Conservation (phyloP, 2,797 vertebrate species). For the Ctenopoma multispine region DNA sequence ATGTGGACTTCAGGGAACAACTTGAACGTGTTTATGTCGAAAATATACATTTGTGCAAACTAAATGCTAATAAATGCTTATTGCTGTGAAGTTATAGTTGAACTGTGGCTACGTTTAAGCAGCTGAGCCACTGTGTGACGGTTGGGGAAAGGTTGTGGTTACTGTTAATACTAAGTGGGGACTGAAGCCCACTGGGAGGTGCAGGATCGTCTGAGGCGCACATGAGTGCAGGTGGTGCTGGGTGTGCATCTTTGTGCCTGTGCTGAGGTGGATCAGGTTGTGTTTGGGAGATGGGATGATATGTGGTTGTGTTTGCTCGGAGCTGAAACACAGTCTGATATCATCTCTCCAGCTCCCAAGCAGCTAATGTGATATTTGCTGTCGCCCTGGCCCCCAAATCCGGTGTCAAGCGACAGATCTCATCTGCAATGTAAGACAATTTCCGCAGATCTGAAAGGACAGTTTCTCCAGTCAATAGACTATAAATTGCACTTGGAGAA, state of each 20-base stretch:
- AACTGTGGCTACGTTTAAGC: too few species aligned
- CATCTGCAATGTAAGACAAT: conserved; percentile 98
- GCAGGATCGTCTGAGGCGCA: too few species aligned
- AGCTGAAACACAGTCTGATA: conserved; percentile 86
- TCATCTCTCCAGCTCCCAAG: conserved; percentile 87
- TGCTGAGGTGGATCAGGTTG: conserved; percentile 3
- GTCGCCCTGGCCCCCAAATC: conserved; percentile 78
- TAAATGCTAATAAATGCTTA: too few species aligned
- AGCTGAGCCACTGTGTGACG: too few species aligned
- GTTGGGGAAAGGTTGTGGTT: too few species aligned
- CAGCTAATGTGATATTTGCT: conserved; percentile 90
- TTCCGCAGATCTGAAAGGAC: conserved; percentile 93
- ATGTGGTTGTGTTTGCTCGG: conserved; percentile 63
- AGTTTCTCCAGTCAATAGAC: conserved; percentile 95
- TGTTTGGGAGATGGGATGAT: conserved; percentile 64
- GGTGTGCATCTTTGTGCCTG: neutral
- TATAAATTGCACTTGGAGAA: conserved; percentile 96
- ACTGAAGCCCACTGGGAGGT: too few species aligned
- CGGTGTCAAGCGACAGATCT: conserved; percentile 91
- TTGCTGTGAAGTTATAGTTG: too few species aligned
- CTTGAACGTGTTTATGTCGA: too few species aligned
- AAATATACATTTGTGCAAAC: too few species aligned
- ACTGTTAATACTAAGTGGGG: too few species aligned
- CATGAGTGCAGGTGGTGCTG: too few species aligned
- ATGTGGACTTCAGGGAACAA: too few species aligned